Percentiles rank a stretch among this genome's conserved stretches.
Conservation (phyloP, 2,113 vertebrate species). For the Panurus biarmicus region DNA sequence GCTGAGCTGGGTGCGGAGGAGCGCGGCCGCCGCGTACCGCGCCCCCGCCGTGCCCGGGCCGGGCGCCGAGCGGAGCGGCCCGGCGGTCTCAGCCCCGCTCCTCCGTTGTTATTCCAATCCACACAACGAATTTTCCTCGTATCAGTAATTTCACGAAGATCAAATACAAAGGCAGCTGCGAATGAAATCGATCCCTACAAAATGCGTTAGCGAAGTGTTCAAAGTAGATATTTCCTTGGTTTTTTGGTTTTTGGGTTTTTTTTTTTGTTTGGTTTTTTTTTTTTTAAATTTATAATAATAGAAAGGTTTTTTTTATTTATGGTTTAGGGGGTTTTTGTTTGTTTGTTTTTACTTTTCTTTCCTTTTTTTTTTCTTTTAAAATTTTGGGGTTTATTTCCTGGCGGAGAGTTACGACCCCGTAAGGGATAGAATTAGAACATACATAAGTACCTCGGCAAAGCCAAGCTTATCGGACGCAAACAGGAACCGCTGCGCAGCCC, state of each 20-base stretch:
- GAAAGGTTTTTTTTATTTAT: not conserved
- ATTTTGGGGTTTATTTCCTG: too few species aligned
- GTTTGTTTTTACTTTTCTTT: fast-evolving
- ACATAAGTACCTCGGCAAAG: not conserved
- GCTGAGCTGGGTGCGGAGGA: not conserved
- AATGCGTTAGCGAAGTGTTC: not conserved
- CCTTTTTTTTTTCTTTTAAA: fast-evolving
- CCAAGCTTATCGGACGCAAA: not conserved
- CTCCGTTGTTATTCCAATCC: not conserved
- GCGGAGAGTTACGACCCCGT: not conserved
- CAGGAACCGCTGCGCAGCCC: not conserved
- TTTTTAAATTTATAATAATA: too few species aligned
- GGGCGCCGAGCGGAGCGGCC: not conserved
- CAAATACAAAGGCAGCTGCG: not conserved
- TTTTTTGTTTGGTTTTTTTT: too few species aligned
- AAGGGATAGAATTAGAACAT: not conserved
- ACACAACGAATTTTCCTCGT: not conserved
- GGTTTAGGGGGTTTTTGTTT: not conserved
- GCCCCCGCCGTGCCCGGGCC: not conserved
- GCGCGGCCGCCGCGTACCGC: too few species aligned
- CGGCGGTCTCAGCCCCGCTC: not conserved
- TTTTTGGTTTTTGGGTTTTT: not conserved
- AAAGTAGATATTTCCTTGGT: not conserved
- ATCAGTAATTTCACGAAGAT: not conserved
- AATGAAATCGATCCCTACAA: not conserved